Evolutionary conservation across 2,113 vertebrate genomes (phyloP).

Genomic region (Camelus dromedarius): DNA sequence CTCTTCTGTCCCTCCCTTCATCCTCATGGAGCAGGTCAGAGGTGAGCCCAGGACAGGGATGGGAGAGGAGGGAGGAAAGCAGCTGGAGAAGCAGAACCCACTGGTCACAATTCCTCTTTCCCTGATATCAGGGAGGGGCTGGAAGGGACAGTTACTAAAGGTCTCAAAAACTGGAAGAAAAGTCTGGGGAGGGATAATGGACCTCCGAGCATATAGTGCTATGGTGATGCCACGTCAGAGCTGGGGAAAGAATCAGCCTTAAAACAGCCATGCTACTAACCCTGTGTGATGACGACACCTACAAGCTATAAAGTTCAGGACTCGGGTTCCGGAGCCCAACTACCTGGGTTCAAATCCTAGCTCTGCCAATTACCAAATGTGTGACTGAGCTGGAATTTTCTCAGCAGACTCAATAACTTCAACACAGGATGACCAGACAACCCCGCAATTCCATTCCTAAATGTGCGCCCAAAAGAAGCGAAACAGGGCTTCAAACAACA

Average conservation of each 20-base stretch:
- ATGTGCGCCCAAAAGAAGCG: not conserved
- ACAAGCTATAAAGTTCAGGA: not conserved
- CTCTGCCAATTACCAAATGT: not conserved
- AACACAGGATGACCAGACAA: not conserved
- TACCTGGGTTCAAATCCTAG: not conserved
- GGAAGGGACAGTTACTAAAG: not conserved
- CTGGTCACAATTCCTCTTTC: not conserved
- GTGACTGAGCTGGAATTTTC: not conserved
- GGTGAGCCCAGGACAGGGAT: not conserved
- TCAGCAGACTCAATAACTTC: not conserved
- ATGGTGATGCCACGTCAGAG: not conserved
- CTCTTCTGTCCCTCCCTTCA: not conserved
- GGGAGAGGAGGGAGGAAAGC: not conserved
- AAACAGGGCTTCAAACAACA: conserved; percentile 25
- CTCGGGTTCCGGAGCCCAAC: not conserved
- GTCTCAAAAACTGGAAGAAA: not conserved
- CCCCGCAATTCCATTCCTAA: not conserved
- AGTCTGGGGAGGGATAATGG: not conserved
- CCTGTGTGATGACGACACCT: not conserved
- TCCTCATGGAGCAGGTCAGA: not conserved
- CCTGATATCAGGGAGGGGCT: not conserved
- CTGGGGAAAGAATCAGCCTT: not conserved
- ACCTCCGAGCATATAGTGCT: not conserved
- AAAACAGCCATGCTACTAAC: not conserved
- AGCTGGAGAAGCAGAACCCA: not conserved